Conservation (phyloP, 2,888 invertebrate species). For the Hipparchia semele region DNA sequence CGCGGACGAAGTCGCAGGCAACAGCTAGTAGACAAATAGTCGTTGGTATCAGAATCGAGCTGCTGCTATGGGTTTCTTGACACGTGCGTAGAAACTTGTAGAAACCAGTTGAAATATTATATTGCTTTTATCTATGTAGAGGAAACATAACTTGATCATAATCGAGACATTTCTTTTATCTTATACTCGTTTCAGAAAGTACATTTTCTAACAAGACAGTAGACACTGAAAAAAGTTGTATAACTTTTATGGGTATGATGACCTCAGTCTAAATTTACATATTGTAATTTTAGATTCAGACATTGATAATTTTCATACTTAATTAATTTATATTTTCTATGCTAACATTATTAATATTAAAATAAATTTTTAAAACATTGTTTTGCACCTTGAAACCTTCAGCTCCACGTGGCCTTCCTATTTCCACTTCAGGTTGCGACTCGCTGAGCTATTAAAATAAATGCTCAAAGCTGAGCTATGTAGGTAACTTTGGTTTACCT, state of each 20-base stretch:
- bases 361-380: too few species aligned
- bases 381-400: too few species aligned
- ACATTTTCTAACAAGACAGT: constrained; percentile 5
- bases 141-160: constrained; percentile 7
- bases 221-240: neutral
- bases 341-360: too few species aligned
- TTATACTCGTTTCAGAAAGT: constrained; percentile 8
- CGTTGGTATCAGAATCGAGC: neutral
- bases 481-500: too few species aligned
- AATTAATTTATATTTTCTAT: too few species aligned
- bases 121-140: neutral
- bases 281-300: neutral
- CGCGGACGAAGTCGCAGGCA: too few species aligned
- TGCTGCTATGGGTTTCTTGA: neutral
- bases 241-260: neutral
- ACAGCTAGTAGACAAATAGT: neutral
- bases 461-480: too few species aligned
- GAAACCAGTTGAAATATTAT: neutral
- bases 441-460: too few species aligned
- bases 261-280: neutral
- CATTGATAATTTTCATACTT: too few species aligned
- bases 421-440: too few species aligned
- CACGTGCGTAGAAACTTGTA: neutral
- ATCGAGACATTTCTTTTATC: constrained; percentile 15
- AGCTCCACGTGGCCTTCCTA: too few species aligned